Evolutionary conservation across 1,140 invertebrate species (phyloP).

Genomic region (Argopecten irradians): DNA sequence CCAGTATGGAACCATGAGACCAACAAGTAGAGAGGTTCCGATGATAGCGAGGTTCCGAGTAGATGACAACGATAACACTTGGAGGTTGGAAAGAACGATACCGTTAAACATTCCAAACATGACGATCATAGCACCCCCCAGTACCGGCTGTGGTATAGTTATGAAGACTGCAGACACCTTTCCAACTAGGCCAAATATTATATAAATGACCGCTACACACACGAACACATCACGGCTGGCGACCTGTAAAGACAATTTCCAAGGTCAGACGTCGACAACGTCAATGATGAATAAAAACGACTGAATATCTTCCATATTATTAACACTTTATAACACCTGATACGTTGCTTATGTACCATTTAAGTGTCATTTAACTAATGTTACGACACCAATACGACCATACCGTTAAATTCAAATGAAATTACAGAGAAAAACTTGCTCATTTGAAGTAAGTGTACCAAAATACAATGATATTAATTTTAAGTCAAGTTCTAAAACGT

Average conservation of each 20-base stretch:
- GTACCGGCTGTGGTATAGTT: constrained; percentile 89
- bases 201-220: constrained; percentile 86
- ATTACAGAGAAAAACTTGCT: neutral
- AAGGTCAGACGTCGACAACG: too few species aligned
- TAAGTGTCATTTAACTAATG: too few species aligned
- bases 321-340: neutral
- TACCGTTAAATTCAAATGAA: too few species aligned
- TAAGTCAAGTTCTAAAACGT: neutral
- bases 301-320: neutral
- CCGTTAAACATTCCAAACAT: constrained; percentile 84
- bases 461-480: neutral
- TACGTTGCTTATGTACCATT: too few species aligned
- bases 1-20: constrained; percentile 69
- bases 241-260: constrained; percentile 80
- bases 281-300: neutral
- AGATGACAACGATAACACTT: constrained; percentile 67
- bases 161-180: constrained; percentile 89
- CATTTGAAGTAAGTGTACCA: neutral
- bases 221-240: constrained; percentile 90
- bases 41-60: constrained; percentile 73
- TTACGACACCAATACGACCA: too few species aligned
- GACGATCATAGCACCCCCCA: constrained; percentile 90
- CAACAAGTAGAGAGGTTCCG: constrained; percentile 74
- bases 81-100: constrained; percentile 83
- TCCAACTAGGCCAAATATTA: constrained; percentile 81